Percentiles rank a stretch among this genome's conserved stretches.
These are phyloP conservation scores for Brachionus plicatilis DNA, from an alignment of 1,140 invertebrate genomes.

Conservation along the genomic window DNA sequence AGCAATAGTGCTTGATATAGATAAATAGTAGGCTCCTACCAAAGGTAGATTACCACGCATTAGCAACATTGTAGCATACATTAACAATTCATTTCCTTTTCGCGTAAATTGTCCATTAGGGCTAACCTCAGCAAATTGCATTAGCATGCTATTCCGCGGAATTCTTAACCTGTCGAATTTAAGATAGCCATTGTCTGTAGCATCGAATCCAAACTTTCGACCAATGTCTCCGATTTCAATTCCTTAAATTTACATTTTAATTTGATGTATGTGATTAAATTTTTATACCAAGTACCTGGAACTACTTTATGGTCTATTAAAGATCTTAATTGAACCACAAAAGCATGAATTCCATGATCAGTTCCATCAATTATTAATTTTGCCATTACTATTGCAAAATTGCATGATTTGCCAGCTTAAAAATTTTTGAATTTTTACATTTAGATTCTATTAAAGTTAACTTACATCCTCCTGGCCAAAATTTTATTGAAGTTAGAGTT, in stretches of 20 bases:
- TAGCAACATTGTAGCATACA: constrained; percentile 91
- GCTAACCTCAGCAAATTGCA: constrained; percentile 74
- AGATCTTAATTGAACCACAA: constrained; percentile 81
- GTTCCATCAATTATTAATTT: constrained; percentile 77
- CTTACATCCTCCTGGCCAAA: constrained; percentile 79
- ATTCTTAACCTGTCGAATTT: constrained; percentile 75
- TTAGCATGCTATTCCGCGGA: constrained; percentile 75
- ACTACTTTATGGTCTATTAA: constrained; percentile 77
- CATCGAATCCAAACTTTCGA: constrained; percentile 78
- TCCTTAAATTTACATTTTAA: not conserved
- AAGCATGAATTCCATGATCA: constrained; percentile 82
- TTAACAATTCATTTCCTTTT: constrained; percentile 70
- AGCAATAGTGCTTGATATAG: constrained; percentile 75
- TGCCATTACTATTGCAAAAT: constrained; percentile 77
- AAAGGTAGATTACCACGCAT: constrained; percentile 68
- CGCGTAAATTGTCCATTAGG: constrained; percentile 64
- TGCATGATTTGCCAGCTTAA: constrained; percentile 72
- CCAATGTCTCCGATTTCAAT: constrained; percentile 78
- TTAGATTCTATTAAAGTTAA: not conserved
- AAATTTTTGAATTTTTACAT: not conserved
- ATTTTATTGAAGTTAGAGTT: constrained; percentile 79
- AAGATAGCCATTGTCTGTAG: constrained; percentile 78
- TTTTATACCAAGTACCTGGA: constrained; percentile 59
- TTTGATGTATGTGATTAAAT: not conserved
- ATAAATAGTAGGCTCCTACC: constrained; percentile 55